Percentiles rank a stretch among this genome's conserved stretches.
These are phyloP conservation scores for Coenonympha arcania DNA, from an alignment of 2,888 invertebrate genomes.

Conservation along the genomic window DNA sequence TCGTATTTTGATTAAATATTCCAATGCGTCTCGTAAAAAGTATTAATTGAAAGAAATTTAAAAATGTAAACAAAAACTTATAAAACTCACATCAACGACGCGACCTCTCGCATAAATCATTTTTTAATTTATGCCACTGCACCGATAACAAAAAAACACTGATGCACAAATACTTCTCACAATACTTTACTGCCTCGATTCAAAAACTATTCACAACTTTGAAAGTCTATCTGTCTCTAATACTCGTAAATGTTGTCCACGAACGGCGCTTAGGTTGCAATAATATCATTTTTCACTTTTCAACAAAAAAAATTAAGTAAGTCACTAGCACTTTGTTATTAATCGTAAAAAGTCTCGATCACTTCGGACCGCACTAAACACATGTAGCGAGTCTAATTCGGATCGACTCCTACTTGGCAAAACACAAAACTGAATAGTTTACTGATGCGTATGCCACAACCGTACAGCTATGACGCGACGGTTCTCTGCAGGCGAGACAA, in stretches of 20 bases:
- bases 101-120: slow-evolving; percentile 37
- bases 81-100: slow-evolving; percentile 48
- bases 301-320: slow-evolving; percentile 30
- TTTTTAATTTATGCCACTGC: slow-evolving; percentile 32
- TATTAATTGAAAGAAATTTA: not conserved
- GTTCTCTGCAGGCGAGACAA: slow-evolving; percentile 37
- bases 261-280: slow-evolving; percentile 31
- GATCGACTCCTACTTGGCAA: slow-evolving; percentile 57
- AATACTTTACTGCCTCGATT: slow-evolving; percentile 40
- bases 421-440: slow-evolving; percentile 62
- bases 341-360: slow-evolving; percentile 36
- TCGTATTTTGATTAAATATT: not conserved
- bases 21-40: not conserved
- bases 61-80: slow-evolving; percentile 17
- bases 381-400: slow-evolving; percentile 44
- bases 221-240: slow-evolving; percentile 51
- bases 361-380: slow-evolving; percentile 40
- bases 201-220: slow-evolving; percentile 45
- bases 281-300: slow-evolving; percentile 41
- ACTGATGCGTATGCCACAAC: slow-evolving; percentile 40
- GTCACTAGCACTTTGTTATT: slow-evolving; percentile 28
- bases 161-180: slow-evolving; percentile 27
- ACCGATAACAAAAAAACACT: slow-evolving; percentile 31
- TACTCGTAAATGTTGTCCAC: slow-evolving; percentile 54
- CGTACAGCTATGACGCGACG: slow-evolving; percentile 30